Evolutionary conservation across 2,888 invertebrate species (phyloP), one percentile per base, ranked within the genome.

Genomic region (Lasioglossum pauxillum): DNA sequence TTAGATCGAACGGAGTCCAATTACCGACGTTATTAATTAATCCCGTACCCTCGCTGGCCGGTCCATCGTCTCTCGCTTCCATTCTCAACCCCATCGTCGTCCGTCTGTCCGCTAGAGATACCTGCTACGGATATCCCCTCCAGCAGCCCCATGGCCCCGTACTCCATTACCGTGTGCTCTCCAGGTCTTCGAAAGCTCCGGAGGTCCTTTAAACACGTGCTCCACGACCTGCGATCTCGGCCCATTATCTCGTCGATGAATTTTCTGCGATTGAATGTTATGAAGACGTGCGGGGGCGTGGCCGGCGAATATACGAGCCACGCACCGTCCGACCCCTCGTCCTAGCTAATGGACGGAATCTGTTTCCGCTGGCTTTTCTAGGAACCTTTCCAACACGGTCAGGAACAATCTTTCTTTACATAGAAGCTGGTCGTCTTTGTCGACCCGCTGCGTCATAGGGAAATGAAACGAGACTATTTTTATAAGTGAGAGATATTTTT

Each of bases 1-100:
- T 94, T 92, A 93, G 93, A 94, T 94, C 93, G 93, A 94, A 93
- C 91, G 92, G 92, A 92, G 93, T 94, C 93, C 94, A 94, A 94
- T 94, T 94, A 94, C 93, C 90, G 91, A 88, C 92, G 93, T 94
- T 94, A 94, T 94, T 94, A 94, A 94, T 94, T 94, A 94, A 94
- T 93, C 93, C 91, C 92, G 91, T 84, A 91, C 87, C 85, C 82
- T 80, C 69, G 78, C 46, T 80, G 76, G 84, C 87, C 86, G 91
- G 88, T 88, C 91, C 91, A 91, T 90, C 90, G 90, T 91, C 90
- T 91, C 91, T 87, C 90, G 88, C 90, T 88, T 91, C 91, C 89
- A 91, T 91, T 91, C 91, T 91, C 91, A 91, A 89, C 88, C 90
- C 91, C 90, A 87, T 91, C 91, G 90, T 90, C 90, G 90, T 86